Evolutionary conservation across 2,888 invertebrate genomes (phyloP).

Genomic region (Ochropleura leucogaster): DNA sequence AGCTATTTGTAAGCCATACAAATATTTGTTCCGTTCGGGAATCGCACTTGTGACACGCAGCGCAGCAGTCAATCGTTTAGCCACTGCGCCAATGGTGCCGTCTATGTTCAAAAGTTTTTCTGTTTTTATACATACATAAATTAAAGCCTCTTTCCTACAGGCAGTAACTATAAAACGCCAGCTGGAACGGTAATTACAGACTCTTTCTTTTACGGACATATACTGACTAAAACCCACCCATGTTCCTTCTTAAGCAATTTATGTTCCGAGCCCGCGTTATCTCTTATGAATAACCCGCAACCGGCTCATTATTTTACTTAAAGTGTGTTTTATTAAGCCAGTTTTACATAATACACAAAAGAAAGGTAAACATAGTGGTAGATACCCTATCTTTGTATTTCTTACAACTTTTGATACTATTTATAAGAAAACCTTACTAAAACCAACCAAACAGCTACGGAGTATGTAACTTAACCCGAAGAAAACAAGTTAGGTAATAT

Average conservation of each 20-base stretch:
- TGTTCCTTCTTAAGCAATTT: no score
- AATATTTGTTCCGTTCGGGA: no score
- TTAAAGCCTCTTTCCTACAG: not conserved
- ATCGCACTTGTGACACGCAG: no score
- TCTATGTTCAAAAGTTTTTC: not conserved
- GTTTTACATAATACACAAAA: not conserved
- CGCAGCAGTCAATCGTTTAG: no score
- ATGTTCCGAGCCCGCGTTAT: no score
- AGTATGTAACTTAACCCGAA: not conserved
- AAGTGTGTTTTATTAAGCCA: not conserved
- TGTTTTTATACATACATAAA: not conserved
- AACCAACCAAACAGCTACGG: not conserved
- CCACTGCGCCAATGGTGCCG: no score
- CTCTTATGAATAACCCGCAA: no score
- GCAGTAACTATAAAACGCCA: not conserved
- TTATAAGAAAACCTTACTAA: not conserved
- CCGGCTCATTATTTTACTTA: not conserved
- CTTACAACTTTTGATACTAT: not conserved
- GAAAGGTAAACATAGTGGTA: not conserved
- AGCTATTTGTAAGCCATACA: no score
- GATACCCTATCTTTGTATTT: not conserved
- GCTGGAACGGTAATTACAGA: not conserved
- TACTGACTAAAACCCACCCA: no score
- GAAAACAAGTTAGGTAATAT: constrained; percentile 6
- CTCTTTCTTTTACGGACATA: not conserved